Base-by-base conservation (phyloP, 2,888 invertebrate genomes). In the Cerastoderma edule region DNA sequence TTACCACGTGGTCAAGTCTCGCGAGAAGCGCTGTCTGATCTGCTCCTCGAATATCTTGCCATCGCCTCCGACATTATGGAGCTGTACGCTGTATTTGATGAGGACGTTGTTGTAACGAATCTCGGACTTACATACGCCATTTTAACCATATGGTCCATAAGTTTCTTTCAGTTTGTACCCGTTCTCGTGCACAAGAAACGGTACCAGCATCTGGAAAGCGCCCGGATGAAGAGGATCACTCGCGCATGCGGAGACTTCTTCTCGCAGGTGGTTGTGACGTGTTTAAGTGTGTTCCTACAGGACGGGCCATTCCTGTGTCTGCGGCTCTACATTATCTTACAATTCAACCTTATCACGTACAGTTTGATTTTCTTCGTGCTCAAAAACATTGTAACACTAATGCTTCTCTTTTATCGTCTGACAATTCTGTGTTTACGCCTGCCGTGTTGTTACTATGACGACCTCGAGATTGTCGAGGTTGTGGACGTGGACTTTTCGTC, bases 261-360 rank as follows among this genome's bases (percentile, higher is more conserved):
- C 65, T 39, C 75, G 50, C 75, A 81, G 53, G 75, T 81, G 19
- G 68, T 77, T 10, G 67, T 64, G 22, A 75, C 78, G n/a, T 60
- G 67, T 30, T 72, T 70, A 46, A 79, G 78, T 19, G 50, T 86
- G 22, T 56, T 83, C 19, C 65, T 87, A 8, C 88, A 88, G 72
- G 88, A 88, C 57, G 85, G 83, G 1, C 86, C 88, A 8, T 88
- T 88, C 72, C 74, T 88, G 27, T 75, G 64, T 24, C 71, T 88
- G 28, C 87, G 93, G 0, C 94, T 97, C 1, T 94, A 97, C 39
- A 95, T 97, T 57, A 97, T 98, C 74, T 94, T 96, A 2, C 96
- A 97, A 88, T 97, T 96, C 92, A 95, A 95, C 35, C 75, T 89
- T 3, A 48, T 89, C 13, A 89, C 85, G 30, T 89, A 91, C 83